Percentiles rank a stretch among this genome's conserved stretches.
phyloP scores from a whole-genome alignment of 2,113 vertebrate genomes.

The Nothobranchius furzeri region DNA sequence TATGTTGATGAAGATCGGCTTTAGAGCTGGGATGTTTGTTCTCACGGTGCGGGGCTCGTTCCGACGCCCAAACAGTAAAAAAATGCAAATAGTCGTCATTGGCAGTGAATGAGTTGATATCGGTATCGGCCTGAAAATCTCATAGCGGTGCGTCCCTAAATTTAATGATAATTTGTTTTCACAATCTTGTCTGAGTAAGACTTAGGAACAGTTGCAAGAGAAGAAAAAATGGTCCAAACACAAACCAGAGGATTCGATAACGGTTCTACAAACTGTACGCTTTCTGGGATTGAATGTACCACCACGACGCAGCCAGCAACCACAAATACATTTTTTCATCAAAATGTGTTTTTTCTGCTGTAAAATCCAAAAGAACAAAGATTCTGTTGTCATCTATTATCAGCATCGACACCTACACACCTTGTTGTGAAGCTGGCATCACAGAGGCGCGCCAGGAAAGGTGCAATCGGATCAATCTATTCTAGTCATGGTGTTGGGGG shows the following conservation, averaged over 20 bases:
- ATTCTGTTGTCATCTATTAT: slow-evolving; percentile 54
- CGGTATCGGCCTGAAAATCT: too few species aligned
- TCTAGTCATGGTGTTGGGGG: slow-evolving; percentile 50
- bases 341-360: background rate
- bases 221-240: background rate
- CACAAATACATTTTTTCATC: background rate
- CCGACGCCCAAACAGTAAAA: too few species aligned
- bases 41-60: too few species aligned
- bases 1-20: too few species aligned
- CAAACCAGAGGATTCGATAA: background rate
- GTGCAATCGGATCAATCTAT: slow-evolving; percentile 79
- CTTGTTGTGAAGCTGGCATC: slow-evolving; percentile 60
- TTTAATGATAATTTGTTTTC: too few species aligned
- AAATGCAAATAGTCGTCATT: too few species aligned
- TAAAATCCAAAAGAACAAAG: slow-evolving; percentile 45
- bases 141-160: too few species aligned
- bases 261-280: background rate
- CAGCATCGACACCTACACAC: slow-evolving; percentile 25
- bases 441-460: slow-evolving; percentile 72
- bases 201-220: too few species aligned
- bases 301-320: background rate
- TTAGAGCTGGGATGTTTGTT: too few species aligned
- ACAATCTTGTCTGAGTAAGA: too few species aligned
- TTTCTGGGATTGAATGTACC: too few species aligned
- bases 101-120: too few species aligned